Evolutionary conservation across 2,113 vertebrate species (phyloP).

Genomic region (Tragelaphus strepsiceros): DNA sequence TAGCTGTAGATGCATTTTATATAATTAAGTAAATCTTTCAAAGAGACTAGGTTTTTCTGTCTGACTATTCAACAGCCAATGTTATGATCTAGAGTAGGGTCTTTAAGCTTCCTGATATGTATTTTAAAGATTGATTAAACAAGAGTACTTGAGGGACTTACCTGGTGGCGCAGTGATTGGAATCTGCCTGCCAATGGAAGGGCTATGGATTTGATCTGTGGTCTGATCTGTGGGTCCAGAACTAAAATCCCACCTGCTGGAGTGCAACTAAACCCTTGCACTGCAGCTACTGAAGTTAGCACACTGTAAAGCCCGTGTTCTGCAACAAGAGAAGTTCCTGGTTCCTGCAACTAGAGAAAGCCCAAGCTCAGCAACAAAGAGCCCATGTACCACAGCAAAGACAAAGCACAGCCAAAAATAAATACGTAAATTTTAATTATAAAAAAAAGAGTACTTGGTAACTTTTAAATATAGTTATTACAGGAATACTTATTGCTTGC

Average conservation of each 20-base stretch:
- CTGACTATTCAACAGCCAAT: neutral
- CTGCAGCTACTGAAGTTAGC: neutral
- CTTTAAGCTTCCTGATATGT: neutral
- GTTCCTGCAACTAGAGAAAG: neutral
- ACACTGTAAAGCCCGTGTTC: neutral
- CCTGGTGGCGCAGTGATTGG: neutral
- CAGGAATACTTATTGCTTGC: neutral
- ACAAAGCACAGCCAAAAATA: neutral
- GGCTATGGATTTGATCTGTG: neutral
- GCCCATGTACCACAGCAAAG: neutral
- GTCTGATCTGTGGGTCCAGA: neutral
- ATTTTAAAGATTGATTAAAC: neutral
- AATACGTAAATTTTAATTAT: neutral
- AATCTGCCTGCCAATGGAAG: neutral
- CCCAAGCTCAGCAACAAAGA: neutral
- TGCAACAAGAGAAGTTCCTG: neutral
- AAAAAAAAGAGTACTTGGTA: neutral
- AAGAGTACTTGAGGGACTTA: neutral
- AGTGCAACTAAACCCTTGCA: neutral
- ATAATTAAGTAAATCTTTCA: slow-evolving; percentile 1
- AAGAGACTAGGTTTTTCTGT: neutral
- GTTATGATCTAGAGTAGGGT: neutral
- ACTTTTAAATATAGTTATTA: neutral
- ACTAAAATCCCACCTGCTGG: neutral
- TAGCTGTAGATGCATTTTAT: neutral